A percentile compares a stretch with the other conserved stretches of the same genome.
Conservation (phyloP, 2,888 invertebrate species). For the Unio pictorum region DNA sequence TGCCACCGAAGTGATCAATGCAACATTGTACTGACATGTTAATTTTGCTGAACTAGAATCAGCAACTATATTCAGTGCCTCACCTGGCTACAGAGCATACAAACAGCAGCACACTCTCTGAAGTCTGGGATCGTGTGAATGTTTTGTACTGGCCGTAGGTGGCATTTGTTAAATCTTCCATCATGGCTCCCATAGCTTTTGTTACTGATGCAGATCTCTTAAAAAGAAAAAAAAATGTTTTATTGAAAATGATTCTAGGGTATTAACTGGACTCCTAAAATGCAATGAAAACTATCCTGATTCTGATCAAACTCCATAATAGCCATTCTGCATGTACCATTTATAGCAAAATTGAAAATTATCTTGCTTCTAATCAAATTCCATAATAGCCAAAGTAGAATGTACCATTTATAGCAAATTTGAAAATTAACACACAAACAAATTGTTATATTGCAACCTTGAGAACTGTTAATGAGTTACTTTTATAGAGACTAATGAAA, state of each 20-base stretch:
- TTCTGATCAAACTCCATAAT: too few relatives aligned
- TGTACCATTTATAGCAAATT: too few relatives aligned
- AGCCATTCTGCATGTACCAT: too few relatives aligned
- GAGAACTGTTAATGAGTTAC: too few relatives aligned
- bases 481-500: too few relatives aligned
- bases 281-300: not conserved
- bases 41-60: not conserved
- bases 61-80: constrained; percentile 4
- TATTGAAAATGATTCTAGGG: not conserved
- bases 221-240: constrained; percentile 10
- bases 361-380: too few relatives aligned
- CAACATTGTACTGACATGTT: too few relatives aligned
- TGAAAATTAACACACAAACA: too few relatives aligned
- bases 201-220: constrained; percentile 69
- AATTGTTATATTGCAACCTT: too few relatives aligned
- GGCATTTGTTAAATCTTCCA: constrained; percentile 94
- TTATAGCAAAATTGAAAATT: not conserved
- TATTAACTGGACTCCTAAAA: not conserved
- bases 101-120: constrained; percentile 87
- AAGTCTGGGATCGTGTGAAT: constrained; percentile 76
- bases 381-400: too few relatives aligned
- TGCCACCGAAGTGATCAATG: too few relatives aligned
- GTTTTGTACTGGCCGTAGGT: constrained; percentile 86
- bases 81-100: constrained; percentile 73
- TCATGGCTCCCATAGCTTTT: constrained; percentile 68